phyloP scores from a whole-genome alignment of 2,113 vertebrate species.

The Phodopus roborovskii region DNA sequence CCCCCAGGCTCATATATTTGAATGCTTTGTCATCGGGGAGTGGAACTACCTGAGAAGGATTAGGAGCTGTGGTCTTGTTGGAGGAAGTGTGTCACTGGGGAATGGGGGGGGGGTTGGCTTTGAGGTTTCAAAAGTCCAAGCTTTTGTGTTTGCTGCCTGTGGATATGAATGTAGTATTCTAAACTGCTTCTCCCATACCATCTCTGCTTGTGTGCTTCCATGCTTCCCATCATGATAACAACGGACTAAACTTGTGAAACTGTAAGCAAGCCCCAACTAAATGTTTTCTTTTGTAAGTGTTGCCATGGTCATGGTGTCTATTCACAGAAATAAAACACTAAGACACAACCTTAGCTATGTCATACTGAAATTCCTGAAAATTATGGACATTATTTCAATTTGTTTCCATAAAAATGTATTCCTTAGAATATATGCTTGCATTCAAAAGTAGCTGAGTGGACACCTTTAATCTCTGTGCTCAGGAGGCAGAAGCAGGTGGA shows the following conservation, averaged over 20 bases:
- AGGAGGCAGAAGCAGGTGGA: neutral
- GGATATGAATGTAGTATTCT: neutral
- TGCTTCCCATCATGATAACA: neutral
- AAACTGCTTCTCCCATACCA: neutral
- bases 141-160: neutral
- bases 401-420: neutral
- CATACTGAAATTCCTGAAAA: conserved; percentile 22
- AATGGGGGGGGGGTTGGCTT: neutral
- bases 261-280: neutral
- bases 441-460: neutral
- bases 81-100: neutral
- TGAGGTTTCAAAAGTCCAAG: neutral
- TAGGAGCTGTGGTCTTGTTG: neutral
- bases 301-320: neutral
- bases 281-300: neutral
- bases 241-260: neutral
- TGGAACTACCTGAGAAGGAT: neutral
- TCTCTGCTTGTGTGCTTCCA: neutral
- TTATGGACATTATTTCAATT: neutral
- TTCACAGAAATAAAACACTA: neutral
- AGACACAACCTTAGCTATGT: neutral
- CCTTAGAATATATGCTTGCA: neutral
- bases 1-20: neutral
- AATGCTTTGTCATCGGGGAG: neutral
- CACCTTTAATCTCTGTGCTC: neutral